Percentiles rank a stretch among this genome's conserved stretches.
These are phyloP conservation scores for Leptestheria dahalacensis DNA, from an alignment of 1,140 invertebrate genomes.

Conservation along the genomic window DNA sequence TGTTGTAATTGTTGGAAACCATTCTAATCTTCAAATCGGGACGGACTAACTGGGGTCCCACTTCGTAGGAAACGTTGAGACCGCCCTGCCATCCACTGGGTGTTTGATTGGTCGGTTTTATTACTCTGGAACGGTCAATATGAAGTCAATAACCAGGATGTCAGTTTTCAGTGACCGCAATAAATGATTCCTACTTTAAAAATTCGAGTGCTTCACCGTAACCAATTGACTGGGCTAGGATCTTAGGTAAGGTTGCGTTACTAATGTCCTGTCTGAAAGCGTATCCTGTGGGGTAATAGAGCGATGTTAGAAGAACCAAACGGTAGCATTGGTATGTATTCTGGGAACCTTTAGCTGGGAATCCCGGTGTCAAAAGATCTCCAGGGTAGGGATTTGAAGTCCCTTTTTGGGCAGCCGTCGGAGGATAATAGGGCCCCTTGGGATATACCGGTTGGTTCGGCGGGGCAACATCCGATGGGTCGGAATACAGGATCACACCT, in stretches of 20 bases:
- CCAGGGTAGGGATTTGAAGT: slow-evolving; percentile 29
- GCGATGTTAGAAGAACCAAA: slow-evolving; percentile 17
- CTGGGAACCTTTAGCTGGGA: too few species aligned
- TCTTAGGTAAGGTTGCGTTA: slow-evolving; percentile 23
- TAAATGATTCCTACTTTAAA: too few species aligned
- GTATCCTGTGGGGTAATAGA: not conserved
- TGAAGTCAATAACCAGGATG: too few species aligned
- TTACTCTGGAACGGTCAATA: slow-evolving; percentile 13
- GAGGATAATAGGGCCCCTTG: slow-evolving; percentile 33
- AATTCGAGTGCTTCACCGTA: slow-evolving; percentile 28
- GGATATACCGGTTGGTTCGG: slow-evolving; percentile 30
- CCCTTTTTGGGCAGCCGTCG: slow-evolving; percentile 28
- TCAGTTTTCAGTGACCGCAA: too few species aligned
- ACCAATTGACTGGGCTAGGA: slow-evolving; percentile 32
- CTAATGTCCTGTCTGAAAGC: slow-evolving; percentile 11
- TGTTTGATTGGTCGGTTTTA: too few species aligned
- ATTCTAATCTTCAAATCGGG: not conserved
- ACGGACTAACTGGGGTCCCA: slow-evolving; percentile 21
- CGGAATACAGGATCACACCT: slow-evolving; percentile 27
- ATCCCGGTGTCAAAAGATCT: slow-evolving; percentile 34
- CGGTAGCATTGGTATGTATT: too few species aligned
- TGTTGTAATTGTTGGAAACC: not conserved
- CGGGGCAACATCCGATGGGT: slow-evolving; percentile 34
- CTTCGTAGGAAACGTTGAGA: not conserved
- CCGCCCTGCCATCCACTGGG: slow-evolving; percentile 15